Conservation (phyloP, 2,797 vertebrate genomes). For the Synanceia verrucosa region DNA sequence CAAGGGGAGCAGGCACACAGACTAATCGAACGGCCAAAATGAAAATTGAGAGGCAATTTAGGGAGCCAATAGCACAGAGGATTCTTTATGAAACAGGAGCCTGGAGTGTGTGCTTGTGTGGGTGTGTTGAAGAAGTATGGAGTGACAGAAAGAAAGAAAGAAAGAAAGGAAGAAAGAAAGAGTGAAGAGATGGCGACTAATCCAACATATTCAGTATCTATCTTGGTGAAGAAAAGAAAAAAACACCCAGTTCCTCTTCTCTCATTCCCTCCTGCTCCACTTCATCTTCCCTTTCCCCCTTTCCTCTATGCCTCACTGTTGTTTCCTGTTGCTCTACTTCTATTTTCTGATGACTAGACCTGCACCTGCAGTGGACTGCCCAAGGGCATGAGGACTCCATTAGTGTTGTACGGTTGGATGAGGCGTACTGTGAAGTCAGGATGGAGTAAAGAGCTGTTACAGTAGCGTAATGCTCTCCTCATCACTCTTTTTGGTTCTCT, state of each 20-base stretch:
- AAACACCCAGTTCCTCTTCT: constrained; percentile 20
- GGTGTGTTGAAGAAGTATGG: constrained; percentile 19
- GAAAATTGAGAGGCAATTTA: constrained; percentile 77
- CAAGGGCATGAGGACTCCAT: constrained; percentile 2
- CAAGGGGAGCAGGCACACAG: constrained; percentile 27
- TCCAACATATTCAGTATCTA: constrained; percentile 40
- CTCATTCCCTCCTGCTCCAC: constrained; percentile 4
- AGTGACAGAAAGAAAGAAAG: constrained; percentile 2
- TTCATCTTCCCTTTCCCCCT: neutral
- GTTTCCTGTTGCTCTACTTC: neutral
- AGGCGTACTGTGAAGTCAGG: constrained; percentile 18
- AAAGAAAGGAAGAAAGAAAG: constrained; percentile 6
- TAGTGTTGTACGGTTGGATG: constrained; percentile 29
- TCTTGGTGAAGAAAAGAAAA: constrained; percentile 32
- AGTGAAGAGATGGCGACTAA: constrained; percentile 43
- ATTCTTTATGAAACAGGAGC: constrained; percentile 42
- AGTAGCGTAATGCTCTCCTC: constrained; percentile 17
- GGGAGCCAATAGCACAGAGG: constrained; percentile 48
- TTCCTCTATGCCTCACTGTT: neutral
- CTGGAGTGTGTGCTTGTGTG: neutral
- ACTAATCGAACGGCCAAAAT: constrained; percentile 70
- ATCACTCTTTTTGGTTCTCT: constrained; percentile 25
- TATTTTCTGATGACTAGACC: constrained; percentile 13
- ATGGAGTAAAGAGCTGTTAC: neutral
- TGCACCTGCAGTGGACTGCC: constrained; percentile 26